These are phyloP conservation scores for Panopea generosa DNA, from an alignment of 2,888 invertebrate species.

Conservation along the genomic window DNA sequence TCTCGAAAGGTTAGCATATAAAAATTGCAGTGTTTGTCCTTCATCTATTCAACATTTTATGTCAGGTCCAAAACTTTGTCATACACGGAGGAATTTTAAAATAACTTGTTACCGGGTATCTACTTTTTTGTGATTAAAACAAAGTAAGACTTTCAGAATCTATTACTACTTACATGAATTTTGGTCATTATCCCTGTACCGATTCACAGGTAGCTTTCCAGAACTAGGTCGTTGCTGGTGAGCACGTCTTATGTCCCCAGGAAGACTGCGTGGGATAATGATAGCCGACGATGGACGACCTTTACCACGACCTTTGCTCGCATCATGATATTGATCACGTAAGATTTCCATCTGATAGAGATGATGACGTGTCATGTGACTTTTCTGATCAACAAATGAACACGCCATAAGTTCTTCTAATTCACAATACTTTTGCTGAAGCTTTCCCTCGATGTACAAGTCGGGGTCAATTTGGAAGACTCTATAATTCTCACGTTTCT, in stretches of 20 bases:
- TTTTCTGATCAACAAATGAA: constrained; percentile 64
- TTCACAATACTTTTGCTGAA: constrained; percentile 76
- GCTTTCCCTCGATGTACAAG: constrained; percentile 67
- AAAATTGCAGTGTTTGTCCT: too few relatives aligned
- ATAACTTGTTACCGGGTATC: too few relatives aligned
- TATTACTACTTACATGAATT: constrained; percentile 4
- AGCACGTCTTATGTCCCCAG: constrained; percentile 50
- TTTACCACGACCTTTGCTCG: constrained; percentile 48
- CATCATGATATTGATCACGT: constrained; percentile 67
- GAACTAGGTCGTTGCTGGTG: constrained; percentile 41
- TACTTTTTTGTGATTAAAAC: too few relatives aligned
- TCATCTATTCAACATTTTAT: too few relatives aligned
- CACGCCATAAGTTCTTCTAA: constrained; percentile 70
- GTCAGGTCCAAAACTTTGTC: too few relatives aligned
- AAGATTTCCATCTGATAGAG: constrained; percentile 71
- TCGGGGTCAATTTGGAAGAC: constrained; percentile 68
- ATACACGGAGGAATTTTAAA: too few relatives aligned
- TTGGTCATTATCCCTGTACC: neutral
- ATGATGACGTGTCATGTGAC: constrained; percentile 66
- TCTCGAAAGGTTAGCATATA: too few relatives aligned
- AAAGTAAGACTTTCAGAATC: too few relatives aligned
- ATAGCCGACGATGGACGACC: constrained; percentile 65
- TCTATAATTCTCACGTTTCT: constrained; percentile 62
- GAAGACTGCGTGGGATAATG: constrained; percentile 69
- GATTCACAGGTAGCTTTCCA: neutral